phyloP scores from a whole-genome alignment of 1,140 invertebrate species.

The Leptoteleia sp. region DNA sequence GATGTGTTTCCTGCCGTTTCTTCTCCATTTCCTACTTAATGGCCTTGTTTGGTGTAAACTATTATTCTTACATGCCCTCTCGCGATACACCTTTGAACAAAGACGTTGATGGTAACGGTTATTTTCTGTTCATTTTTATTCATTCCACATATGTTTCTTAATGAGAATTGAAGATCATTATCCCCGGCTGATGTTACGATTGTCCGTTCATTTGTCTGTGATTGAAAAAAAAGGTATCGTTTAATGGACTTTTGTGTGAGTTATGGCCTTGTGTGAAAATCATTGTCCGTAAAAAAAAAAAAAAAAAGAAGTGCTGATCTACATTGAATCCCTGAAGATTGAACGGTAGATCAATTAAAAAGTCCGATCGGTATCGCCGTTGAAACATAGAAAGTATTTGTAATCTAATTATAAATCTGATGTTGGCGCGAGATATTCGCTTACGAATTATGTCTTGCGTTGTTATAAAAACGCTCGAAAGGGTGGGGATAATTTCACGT shows the following conservation, averaged over 20 bases:
- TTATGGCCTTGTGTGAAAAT: constrained; percentile 56
- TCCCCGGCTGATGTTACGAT: constrained; percentile 55
- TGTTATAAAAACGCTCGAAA: constrained; percentile 19
- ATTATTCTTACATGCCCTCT: constrained; percentile 58
- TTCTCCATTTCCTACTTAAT: constrained; percentile 62
- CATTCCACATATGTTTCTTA: constrained; percentile 56
- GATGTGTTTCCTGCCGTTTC: constrained; percentile 62
- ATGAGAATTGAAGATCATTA: constrained; percentile 63
- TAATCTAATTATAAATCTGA: constrained; percentile 63
- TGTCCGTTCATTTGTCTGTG: constrained; percentile 63
- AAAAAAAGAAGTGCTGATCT: no score
- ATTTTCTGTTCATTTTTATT: constrained; percentile 60
- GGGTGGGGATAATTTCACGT: constrained; percentile 12
- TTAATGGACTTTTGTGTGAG: constrained; percentile 62
- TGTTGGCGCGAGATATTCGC: constrained; percentile 28
- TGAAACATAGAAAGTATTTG: constrained; percentile 35
- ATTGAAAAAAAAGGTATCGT: constrained; percentile 62
- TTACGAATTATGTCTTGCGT: constrained; percentile 40
- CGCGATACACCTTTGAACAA: constrained; percentile 54
- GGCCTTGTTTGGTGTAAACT: constrained; percentile 61
- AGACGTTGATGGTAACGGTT: constrained; percentile 60
- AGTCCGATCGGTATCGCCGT: constrained; percentile 37
- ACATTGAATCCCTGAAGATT: constrained; percentile 54
- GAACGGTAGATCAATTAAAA: constrained; percentile 64
- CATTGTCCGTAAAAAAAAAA: constrained; percentile 60